Evolutionary conservation across 2,888 invertebrate species (phyloP).

Genomic region (Agrochola litura): DNA sequence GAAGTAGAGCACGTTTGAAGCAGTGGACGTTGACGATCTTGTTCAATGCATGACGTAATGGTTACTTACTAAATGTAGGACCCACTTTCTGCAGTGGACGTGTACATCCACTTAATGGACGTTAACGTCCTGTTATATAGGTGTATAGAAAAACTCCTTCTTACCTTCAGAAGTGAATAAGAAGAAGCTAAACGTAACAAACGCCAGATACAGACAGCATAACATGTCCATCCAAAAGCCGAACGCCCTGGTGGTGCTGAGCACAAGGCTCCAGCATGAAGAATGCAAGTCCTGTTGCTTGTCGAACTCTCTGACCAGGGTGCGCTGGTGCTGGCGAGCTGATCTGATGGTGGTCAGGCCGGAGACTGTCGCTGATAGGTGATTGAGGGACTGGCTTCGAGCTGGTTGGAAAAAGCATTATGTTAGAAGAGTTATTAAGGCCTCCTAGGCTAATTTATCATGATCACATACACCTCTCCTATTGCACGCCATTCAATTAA

Average conservation of each 20-base stretch:
- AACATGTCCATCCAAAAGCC: conserved; percentile 91
- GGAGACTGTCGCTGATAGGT: conserved; percentile 94
- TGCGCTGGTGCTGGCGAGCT: conserved; percentile 92
- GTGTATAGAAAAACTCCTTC: not conserved
- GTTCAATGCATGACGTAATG: too few species aligned
- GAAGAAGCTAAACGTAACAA: conserved; percentile 93
- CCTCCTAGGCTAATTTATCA: too few species aligned
- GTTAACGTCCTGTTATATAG: too few species aligned
- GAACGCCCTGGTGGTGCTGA: conserved; percentile 86
- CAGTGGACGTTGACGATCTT: too few species aligned
- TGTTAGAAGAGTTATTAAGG: too few species aligned
- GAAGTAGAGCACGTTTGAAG: too few species aligned
- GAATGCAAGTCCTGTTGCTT: conserved; percentile 87
- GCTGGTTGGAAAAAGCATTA: conserved; percentile 85
- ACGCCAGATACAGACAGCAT: conserved; percentile 88
- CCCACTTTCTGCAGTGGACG: too few species aligned
- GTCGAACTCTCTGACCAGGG: conserved; percentile 93
- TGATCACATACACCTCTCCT: too few species aligned
- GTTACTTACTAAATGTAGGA: too few species aligned
- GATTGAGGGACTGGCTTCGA: conserved; percentile 96
- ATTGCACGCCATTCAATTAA: too few species aligned
- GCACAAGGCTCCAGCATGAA: conserved; percentile 71
- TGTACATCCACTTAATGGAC: too few species aligned
- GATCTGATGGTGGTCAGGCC: conserved; percentile 96
- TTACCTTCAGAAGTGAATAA: conserved; percentile 83